Base-by-base conservation (phyloP, 2,113 vertebrate genomes). In the Atlantisia rogersi region DNA sequence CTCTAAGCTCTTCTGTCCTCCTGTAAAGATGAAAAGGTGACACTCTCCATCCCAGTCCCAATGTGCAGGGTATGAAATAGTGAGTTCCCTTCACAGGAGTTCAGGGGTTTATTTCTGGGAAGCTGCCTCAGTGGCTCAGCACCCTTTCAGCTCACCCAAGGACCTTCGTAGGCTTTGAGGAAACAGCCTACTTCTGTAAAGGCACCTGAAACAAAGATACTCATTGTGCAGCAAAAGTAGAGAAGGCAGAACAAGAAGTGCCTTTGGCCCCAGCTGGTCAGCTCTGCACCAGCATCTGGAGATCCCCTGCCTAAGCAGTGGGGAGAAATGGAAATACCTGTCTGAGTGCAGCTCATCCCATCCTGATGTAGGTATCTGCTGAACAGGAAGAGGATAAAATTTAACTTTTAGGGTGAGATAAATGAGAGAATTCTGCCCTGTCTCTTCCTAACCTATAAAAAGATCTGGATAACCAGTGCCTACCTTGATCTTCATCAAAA, bases 161-260 rank as follows among this genome's bases (percentile, higher is more conserved):
- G n/a, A 63, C 31, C 29, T 73, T 35, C 25, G 80, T 42, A 50
- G 63, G 31, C 63, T 93, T 77, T 92, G 44, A 95, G 68, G 76
- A 93, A 92, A 73, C 17, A 9, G 62, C 11, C 63, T 90, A 2
- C 86, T 86, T 86, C 83, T 74, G 25, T 40, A 59, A 52, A 37
- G 58, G 20, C 15, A 44, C 32, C 32, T 76, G 59, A 77, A 90
- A 88, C 77, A 92, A 88, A 93, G 74, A 17, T 82, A 60, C 25
- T 12, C 60, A 91, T 84, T 2, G 3, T 88, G 55, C 71, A 52
- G 15, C 15, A 35, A 12, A 89, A 81, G 60, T 22, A 77, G 52
- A 50, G 25, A 31, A 64, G 35, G 65, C 70, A 78, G 90, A 92
- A 89, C 65, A 74, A 86, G 71, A 76, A 81, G 93, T 82, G 25